Conservation (phyloP, 2,113 vertebrate genomes). For the Potamarius usumacintae region DNA sequence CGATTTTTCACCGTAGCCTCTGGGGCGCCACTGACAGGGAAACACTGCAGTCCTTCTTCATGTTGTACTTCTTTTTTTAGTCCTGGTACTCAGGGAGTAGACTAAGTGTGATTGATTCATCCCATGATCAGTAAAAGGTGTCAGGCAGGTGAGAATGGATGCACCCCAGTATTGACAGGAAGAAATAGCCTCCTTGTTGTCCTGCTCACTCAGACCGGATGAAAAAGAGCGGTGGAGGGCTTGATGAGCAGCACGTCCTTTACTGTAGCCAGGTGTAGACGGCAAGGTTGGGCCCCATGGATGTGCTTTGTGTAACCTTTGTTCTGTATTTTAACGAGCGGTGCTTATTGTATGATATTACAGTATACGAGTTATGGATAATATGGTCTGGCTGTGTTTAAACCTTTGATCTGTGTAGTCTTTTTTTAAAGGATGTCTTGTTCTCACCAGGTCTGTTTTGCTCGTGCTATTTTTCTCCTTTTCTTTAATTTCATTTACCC, state of each 20-base stretch:
- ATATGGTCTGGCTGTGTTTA: not conserved
- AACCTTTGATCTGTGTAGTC: not conserved
- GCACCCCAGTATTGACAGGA: slow-evolving; percentile 74
- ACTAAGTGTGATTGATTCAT: slow-evolving; percentile 96
- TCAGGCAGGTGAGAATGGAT: slow-evolving; percentile 88
- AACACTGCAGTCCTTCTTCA: slow-evolving; percentile 93
- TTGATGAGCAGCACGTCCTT: slow-evolving; percentile 37
- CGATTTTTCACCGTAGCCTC: slow-evolving; percentile 90
- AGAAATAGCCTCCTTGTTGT: slow-evolving; percentile 74
- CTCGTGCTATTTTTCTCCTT: slow-evolving; percentile 44
- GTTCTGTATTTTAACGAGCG: not conserved
- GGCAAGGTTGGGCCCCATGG: not conserved
- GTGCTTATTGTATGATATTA: not conserved
- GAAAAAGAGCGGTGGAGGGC: slow-evolving; percentile 4
- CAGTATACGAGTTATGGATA: not conserved
- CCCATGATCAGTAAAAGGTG: slow-evolving; percentile 85
- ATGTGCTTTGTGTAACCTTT: not conserved
- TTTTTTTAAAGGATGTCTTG: not conserved
- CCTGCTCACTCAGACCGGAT: slow-evolving; percentile 69
- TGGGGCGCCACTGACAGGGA: slow-evolving; percentile 86
- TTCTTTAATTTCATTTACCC: slow-evolving; percentile 48
- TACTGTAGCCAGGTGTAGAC: not conserved
- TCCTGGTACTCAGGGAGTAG: slow-evolving; percentile 85
- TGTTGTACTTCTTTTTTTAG: slow-evolving; percentile 85
- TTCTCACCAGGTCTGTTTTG: slow-evolving; percentile 34